These are phyloP conservation scores for Phaonia tiefii DNA, from an alignment of 2,888 invertebrate species.

Conservation along the genomic window DNA sequence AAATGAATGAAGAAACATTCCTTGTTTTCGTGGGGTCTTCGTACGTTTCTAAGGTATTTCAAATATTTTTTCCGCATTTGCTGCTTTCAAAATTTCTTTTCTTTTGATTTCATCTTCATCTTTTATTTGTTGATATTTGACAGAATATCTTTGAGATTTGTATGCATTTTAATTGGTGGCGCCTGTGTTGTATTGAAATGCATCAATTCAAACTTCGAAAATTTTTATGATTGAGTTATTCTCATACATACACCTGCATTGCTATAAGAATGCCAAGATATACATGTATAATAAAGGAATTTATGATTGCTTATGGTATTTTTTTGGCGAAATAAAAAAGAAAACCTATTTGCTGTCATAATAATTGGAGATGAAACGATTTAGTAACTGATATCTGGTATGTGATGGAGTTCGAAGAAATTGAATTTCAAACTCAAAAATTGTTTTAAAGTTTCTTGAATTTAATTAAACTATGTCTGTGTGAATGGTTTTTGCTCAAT, in stretches of 20 bases:
- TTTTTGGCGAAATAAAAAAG: no score
- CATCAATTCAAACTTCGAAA: slow-evolving; percentile 15
- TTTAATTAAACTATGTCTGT: no score
- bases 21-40: background rate
- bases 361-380: no score
- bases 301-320: slow-evolving; percentile 51
- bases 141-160: background rate
- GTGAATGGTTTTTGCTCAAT: no score
- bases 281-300: background rate
- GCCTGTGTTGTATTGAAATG: slow-evolving; percentile 48
- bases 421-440: no score
- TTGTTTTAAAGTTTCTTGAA: no score
- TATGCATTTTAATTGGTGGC: slow-evolving; percentile 55
- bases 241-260: slow-evolving; percentile 56
- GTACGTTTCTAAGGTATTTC: slow-evolving; percentile 10
- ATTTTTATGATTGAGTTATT: slow-evolving; percentile 46
- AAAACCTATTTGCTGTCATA: no score
- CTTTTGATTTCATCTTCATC: background rate
- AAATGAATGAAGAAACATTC: background rate
- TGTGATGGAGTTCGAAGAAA: no score
- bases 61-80: slow-evolving; percentile 31
- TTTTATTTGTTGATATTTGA: background rate
- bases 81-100: slow-evolving; percentile 24
- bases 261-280: background rate
- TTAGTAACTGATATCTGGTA: no score